Evolutionary conservation across 2,113 vertebrate species (phyloP).

Genomic region (Danionella cerebrum): DNA sequence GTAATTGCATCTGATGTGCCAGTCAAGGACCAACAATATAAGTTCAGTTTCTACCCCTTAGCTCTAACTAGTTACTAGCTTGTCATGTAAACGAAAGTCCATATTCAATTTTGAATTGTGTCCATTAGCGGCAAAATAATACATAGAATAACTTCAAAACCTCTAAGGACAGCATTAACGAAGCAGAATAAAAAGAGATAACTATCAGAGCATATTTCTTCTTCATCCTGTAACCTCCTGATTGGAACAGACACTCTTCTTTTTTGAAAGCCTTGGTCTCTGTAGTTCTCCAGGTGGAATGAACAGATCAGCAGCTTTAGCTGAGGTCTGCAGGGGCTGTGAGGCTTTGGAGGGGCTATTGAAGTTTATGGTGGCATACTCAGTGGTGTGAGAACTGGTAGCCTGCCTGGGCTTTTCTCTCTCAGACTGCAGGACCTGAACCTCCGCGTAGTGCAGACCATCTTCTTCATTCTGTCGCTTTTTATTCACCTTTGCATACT

Average conservation of each 20-base stretch:
- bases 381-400: constrained; percentile 49
- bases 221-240: no score
- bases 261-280: constrained; percentile 39
- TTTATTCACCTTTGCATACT: constrained; percentile 56
- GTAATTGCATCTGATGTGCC: no score
- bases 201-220: no score
- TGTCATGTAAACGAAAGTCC: no score
- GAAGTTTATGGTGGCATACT: constrained; percentile 77
- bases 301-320: constrained; percentile 39
- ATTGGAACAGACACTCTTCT: constrained; percentile 54
- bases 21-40: no score
- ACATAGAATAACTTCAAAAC: no score
- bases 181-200: no score
- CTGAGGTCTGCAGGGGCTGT: neutral
- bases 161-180: no score
- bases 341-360: neutral
- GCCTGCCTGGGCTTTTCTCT: constrained; percentile 36
- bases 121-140: no score
- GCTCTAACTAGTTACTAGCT: no score
- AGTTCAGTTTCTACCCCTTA: no score
- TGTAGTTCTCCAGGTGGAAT: constrained; percentile 42
- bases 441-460: constrained; percentile 71
- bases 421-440: constrained; percentile 59
- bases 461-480: constrained; percentile 40
- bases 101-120: no score